These are phyloP conservation scores for Julus scanicus DNA, from an alignment of 2,888 invertebrate genomes.

Conservation along the genomic window DNA sequence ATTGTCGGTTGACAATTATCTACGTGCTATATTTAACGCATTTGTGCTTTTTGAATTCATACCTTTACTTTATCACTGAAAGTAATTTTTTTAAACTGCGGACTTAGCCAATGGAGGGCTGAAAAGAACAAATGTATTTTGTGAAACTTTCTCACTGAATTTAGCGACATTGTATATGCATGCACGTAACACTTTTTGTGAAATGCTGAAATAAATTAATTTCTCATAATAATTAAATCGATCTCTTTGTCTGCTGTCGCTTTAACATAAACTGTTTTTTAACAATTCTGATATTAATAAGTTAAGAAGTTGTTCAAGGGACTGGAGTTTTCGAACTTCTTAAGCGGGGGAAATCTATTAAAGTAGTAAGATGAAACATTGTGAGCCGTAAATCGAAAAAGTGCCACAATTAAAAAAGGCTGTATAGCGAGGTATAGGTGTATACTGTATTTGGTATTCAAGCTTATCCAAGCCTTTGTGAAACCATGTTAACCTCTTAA, in stretches of 20 bases:
- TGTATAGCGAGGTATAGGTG: too few relatives aligned
- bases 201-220: neutral
- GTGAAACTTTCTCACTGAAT: constrained; percentile 7
- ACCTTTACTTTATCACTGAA: constrained; percentile 83
- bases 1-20: neutral
- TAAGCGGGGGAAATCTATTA: too few relatives aligned
- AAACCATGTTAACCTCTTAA: too few relatives aligned
- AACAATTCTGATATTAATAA: too few relatives aligned
- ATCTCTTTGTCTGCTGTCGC: neutral
- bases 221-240: neutral
- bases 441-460: too few relatives aligned
- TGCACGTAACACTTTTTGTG: neutral
- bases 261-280: too few relatives aligned
- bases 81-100: constrained; percentile 82
- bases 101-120: constrained; percentile 83
- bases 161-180: neutral
- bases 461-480: too few relatives aligned
- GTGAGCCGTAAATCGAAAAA: too few relatives aligned
- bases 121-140: neutral
- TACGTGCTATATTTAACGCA: neutral
- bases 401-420: too few relatives aligned
- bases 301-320: too few relatives aligned
- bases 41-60: neutral
- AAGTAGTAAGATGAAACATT: too few relatives aligned
- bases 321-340: too few relatives aligned